Evolutionary conservation across 2,888 invertebrate species (phyloP).

Genomic region (Parnassius mnemosyne): DNA sequence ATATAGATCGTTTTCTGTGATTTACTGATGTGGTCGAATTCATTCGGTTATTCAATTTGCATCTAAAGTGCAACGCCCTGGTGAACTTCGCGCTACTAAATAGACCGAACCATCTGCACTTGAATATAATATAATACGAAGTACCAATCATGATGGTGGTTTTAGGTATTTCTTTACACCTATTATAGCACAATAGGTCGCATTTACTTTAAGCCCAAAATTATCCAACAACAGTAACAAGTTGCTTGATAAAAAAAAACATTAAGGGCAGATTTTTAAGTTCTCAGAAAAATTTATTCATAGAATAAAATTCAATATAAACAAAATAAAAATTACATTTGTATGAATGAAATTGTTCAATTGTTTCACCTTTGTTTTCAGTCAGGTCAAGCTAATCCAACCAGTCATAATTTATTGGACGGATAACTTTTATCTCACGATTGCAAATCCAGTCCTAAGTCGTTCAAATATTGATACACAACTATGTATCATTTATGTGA

Average conservation of each 20-base stretch:
- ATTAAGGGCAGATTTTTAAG: background rate
- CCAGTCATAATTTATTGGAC: too few relatives aligned
- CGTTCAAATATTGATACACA: too few relatives aligned
- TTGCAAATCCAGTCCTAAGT: too few relatives aligned
- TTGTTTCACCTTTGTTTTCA: too few relatives aligned
- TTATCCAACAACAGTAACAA: constrained; percentile 8
- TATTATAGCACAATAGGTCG: background rate
- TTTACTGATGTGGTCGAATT: constrained; percentile 66
- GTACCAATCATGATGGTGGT: too few relatives aligned
- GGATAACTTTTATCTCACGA: too few relatives aligned
- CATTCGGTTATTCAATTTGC: constrained; percentile 56
- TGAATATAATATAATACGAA: too few relatives aligned
- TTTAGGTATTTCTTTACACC: too few relatives aligned
- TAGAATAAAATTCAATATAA: background rate
- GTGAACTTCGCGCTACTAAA: constrained; percentile 72
- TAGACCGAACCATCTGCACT: constrained; percentile 39
- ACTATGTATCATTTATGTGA: constrained; percentile 16
- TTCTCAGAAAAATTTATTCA: background rate
- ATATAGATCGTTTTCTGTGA: constrained; percentile 38
- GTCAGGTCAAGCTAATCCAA: too few relatives aligned
- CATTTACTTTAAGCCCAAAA: constrained; percentile 1
- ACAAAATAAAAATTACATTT: too few relatives aligned
- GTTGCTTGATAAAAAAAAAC: constrained; percentile 4
- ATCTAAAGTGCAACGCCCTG: constrained; percentile 73
- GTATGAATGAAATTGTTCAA: too few relatives aligned